phyloP scores from a whole-genome alignment of 2,113 vertebrate species.

The Mobula hypostoma region DNA sequence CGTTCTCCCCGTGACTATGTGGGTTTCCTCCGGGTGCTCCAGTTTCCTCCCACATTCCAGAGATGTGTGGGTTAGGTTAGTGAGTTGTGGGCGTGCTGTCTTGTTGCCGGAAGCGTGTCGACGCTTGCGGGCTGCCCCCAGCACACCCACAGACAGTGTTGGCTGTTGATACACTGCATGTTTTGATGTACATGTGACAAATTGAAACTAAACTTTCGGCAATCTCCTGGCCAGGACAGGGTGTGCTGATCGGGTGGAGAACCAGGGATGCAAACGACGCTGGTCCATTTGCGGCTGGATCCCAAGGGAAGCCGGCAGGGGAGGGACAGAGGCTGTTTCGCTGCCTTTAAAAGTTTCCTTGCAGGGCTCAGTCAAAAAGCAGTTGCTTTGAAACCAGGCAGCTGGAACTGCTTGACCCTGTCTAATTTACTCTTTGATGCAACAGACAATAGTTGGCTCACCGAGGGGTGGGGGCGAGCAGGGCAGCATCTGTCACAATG shows the following conservation, averaged over 20 bases:
- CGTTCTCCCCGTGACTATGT: no score
- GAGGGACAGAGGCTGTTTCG: not conserved
- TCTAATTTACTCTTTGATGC: not conserved
- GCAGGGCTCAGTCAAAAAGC: not conserved
- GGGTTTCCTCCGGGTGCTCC: no score
- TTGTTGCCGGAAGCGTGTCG: no score
- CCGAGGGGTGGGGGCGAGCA: not conserved
- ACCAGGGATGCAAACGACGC: not conserved
- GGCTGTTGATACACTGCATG: no score
- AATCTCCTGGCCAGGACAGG: not conserved
- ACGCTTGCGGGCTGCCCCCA: no score
- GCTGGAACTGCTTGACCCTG: not conserved
- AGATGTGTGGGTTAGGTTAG: no score
- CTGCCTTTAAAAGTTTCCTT: not conserved
- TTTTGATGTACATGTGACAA: no score
- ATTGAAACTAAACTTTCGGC: no score
- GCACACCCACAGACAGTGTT: no score
- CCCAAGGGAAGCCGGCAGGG: not conserved
- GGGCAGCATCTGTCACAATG: not conserved
- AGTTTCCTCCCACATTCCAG: no score
- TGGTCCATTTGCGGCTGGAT: no score
- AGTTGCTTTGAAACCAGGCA: not conserved
- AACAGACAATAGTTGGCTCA: not conserved
- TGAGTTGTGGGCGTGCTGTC: no score
- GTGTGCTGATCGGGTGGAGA: not conserved